These are phyloP conservation scores for Plusia festucae DNA, from an alignment of 2,888 invertebrate genomes.

Conservation along the genomic window DNA sequence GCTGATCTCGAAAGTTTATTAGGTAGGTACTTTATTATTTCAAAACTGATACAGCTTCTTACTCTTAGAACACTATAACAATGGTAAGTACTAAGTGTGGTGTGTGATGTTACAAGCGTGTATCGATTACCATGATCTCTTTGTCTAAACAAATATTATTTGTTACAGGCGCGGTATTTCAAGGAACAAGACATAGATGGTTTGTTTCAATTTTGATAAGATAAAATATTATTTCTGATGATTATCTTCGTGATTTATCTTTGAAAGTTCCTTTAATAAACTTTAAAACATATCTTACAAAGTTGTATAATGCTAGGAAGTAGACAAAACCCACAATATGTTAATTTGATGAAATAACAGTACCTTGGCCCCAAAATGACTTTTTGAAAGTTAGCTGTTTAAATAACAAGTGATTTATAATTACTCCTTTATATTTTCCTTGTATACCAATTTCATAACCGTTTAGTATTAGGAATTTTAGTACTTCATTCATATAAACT, in stretches of 20 bases:
- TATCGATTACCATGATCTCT: neutral
- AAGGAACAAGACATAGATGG: slow-evolving; percentile 98
- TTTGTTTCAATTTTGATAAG: slow-evolving; percentile 72
- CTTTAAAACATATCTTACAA: neutral
- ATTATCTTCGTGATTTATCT: neutral
- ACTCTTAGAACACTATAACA: slow-evolving; percentile 7
- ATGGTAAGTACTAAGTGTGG: slow-evolving; percentile 49
- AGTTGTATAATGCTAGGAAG: neutral
- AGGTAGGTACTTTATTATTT: neutral
- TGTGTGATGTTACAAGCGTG: neutral
- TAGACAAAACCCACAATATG: neutral
- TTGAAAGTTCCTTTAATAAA: neutral
- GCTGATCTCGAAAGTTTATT: neutral
- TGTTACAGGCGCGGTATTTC: slow-evolving; percentile 96
- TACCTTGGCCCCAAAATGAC: neutral
- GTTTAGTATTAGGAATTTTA: no score
- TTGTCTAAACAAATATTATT: slow-evolving; percentile 39
- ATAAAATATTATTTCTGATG: slow-evolving; percentile 16
- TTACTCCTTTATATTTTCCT: no score
- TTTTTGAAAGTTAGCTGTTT: neutral
- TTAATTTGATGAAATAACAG: neutral
- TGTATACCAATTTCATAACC: no score
- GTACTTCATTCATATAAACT: no score
- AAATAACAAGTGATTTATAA: neutral
- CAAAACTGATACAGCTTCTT: slow-evolving; percentile 5